Percentiles rank a stretch among this genome's conserved stretches.
These are phyloP conservation scores for Eurois occulta DNA, from an alignment of 2,888 invertebrate species.

Conservation along the genomic window DNA sequence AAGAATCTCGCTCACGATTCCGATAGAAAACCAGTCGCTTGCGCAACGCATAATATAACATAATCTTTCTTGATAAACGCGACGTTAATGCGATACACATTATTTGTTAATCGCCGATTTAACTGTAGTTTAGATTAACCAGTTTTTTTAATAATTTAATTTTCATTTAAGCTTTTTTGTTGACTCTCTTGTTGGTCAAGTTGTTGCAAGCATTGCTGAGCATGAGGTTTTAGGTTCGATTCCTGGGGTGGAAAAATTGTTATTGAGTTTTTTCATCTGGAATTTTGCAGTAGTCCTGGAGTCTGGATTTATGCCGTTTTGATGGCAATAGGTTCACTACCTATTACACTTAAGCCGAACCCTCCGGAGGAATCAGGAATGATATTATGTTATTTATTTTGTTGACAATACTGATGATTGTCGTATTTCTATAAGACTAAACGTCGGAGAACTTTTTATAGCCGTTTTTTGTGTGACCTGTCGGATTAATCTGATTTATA, in stretches of 20 bases:
- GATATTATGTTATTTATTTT: not conserved
- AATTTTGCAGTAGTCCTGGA: not conserved
- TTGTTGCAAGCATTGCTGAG: not conserved
- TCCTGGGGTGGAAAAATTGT: not conserved
- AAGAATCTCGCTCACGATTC: constrained; percentile 47
- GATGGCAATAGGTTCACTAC: not conserved
- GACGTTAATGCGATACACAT: constrained; percentile 78
- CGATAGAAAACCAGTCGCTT: constrained; percentile 60
- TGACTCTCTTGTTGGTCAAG: not conserved
- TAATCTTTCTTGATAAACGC: constrained; percentile 74
- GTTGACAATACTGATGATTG: not conserved
- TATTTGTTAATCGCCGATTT: constrained; percentile 76
- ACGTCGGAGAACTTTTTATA: not conserved
- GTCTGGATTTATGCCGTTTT: not conserved
- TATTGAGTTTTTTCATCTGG: not conserved
- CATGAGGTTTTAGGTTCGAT: not conserved
- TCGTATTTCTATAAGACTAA: not conserved
- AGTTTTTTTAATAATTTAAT: constrained; percentile 32
- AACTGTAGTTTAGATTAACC: constrained; percentile 68
- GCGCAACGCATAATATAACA: constrained; percentile 67
- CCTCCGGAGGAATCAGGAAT: not conserved
- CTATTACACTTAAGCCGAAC: not conserved
- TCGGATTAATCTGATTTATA: constrained; percentile 46
- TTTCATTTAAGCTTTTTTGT: not conserved
- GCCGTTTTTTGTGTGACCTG: not conserved